Percentiles rank a stretch among this genome's conserved stretches.
phyloP scores from a whole-genome alignment of 2,797 vertebrate genomes.

The Staurois parvus region DNA sequence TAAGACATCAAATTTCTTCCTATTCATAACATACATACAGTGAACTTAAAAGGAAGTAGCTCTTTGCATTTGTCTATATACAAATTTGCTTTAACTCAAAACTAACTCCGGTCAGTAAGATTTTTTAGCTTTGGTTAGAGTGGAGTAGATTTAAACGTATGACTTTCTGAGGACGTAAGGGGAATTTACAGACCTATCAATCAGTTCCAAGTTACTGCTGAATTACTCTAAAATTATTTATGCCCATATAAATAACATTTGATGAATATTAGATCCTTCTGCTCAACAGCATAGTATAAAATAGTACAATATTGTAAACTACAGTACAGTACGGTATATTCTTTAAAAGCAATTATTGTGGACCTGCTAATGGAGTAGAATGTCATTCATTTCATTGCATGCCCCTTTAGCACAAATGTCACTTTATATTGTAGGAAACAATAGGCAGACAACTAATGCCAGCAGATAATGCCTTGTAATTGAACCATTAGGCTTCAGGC shows the following conservation, averaged over 20 bases:
- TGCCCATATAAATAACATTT: not conserved
- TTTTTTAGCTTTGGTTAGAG: no score
- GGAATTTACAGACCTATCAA: no score
- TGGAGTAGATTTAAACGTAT: no score
- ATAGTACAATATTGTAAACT: not conserved
- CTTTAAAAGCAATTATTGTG: not conserved
- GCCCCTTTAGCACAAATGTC: not conserved
- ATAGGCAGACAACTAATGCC: conserved; percentile 4
- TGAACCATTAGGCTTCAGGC: conserved; percentile 1
- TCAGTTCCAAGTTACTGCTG: no score
- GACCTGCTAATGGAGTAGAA: not conserved
- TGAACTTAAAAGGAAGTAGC: no score
- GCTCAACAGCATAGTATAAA: not conserved
- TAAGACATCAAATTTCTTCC: no score
- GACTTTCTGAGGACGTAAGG: no score
- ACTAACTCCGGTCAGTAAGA: no score
- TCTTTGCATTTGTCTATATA: no score
- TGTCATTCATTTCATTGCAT: not conserved
- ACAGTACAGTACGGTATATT: not conserved
- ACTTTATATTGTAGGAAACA: not conserved
- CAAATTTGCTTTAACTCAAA: no score
- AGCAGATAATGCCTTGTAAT: not conserved
- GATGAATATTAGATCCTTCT: not conserved
- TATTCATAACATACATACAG: no score
- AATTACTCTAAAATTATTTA: not conserved